Evolutionary conservation across 1,140 invertebrate species (phyloP), one percentile per base, ranked within the genome.

Genomic region (Drosophila mauritiana): DNA sequence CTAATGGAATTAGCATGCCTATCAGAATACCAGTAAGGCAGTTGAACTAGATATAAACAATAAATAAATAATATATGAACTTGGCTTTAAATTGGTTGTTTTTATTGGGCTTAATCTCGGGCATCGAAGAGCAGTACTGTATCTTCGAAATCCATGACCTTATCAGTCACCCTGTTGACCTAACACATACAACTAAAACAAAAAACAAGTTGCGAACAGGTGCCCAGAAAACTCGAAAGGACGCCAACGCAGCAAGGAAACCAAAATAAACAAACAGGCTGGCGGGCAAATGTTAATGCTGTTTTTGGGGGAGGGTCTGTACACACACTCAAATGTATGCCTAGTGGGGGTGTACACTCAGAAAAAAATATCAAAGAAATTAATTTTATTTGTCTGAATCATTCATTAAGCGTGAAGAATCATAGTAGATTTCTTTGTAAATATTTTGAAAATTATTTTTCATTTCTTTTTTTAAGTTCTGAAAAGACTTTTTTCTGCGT

Each of bases 181-280:
- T 73, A 49, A 82, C 80, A 79, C 79, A 78, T 62, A 80, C 79
- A 83, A 70, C 69, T 72, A 80, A 63, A 80, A 85, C 81, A 80
- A 80, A 73, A 77, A 77, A 69, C 73, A 69, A 64, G 53, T 46
- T 46, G 45, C 15, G 82, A 84, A 77, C 81, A 84, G 81, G 81
- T 62, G 67, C 73, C 6, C 81, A 84, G 79, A 68, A 82, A 63
- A 22, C 22, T 39, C 36, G n/a, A 48, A 51, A 56, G 63, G 67
- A 49, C n/a, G 43, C 22, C 40, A 31, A 20, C 20, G 17, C 36
- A 42, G 51, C 46, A 31, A 22, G 43, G 37, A 63, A 73, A 8
- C 36, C 46, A 39, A 67, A 54, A 36, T 76, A 68, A 81, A 68
- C 61, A 76, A 82, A 59, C 54, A 58, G 45, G 46, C 31, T 0